These are phyloP conservation scores for Podarcis siculus DNA, from an alignment of 2,797 vertebrate genomes.

Conservation along the genomic window DNA sequence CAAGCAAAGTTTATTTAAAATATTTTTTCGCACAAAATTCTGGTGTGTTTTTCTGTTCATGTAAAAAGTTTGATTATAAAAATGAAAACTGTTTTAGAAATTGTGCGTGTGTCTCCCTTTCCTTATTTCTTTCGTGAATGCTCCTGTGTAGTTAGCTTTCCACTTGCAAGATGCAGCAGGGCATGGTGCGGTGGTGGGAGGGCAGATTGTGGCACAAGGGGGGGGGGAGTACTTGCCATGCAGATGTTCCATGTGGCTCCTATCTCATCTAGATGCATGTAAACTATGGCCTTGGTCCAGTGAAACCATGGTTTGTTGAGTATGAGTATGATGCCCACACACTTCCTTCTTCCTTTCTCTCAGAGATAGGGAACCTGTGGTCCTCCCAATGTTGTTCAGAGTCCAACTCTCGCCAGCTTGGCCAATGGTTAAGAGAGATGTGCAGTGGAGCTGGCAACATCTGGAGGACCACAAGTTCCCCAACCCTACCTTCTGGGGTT, in stretches of 20 bases:
- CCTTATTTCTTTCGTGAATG: conserved; percentile 49
- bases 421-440: too few species aligned
- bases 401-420: too few species aligned
- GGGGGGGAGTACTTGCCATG: background rate
- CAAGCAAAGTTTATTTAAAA: conserved; percentile 83
- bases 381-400: too few species aligned
- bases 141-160: background rate
- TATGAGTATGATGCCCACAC: background rate
- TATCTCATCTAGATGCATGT: background rate
- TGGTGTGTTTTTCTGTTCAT: conserved; percentile 80
- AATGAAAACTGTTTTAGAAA: conserved; percentile 78
- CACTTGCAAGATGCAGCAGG: conserved; percentile 21
- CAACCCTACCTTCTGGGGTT: background rate
- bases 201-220: background rate
- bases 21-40: conserved; percentile 83
- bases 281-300: background rate
- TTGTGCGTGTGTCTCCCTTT: conserved; percentile 74
- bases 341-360: background rate
- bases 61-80: conserved; percentile 83
- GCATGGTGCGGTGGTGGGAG: background rate
- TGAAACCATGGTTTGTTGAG: background rate
- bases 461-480: too few species aligned
- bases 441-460: too few species aligned
- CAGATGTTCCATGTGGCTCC: background rate
- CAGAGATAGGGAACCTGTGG: too few species aligned